A percentile compares a stretch with the other conserved stretches of the same genome.
These are phyloP conservation scores for Drosophila nr. medialis DNA, from an alignment of 2,888 invertebrate genomes.

Conservation along the genomic window DNA sequence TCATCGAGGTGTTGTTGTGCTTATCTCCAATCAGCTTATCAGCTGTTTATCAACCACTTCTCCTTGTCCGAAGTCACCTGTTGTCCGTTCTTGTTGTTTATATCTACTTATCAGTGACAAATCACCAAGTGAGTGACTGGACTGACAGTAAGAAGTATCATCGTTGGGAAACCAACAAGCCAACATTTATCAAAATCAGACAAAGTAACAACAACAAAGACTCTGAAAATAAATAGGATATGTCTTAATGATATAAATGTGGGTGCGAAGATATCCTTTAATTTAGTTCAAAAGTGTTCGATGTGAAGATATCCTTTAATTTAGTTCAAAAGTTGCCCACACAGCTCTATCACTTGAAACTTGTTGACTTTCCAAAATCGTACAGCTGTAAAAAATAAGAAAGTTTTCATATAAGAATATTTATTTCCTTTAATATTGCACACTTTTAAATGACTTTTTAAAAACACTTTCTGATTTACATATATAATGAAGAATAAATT, in stretches of 20 bases:
- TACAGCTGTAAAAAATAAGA: not conserved
- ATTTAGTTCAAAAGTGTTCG: no score
- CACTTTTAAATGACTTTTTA: not conserved
- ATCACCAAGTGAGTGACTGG: constrained; percentile 59
- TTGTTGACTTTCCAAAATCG: not conserved
- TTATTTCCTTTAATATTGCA: not conserved
- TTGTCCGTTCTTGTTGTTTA: constrained; percentile 21
- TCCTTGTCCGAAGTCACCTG: constrained; percentile 35
- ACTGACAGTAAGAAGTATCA: constrained; percentile 71
- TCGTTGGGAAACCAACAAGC: constrained; percentile 63
- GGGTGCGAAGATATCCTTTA: not conserved
- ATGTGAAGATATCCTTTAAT: not conserved
- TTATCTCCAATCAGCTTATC: constrained; percentile 45
- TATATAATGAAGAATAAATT: not conserved
- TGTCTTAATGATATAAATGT: constrained; percentile 3
- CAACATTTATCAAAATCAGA: constrained; percentile 68
- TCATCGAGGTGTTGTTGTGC: constrained; percentile 31
- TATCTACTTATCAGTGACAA: constrained; percentile 68
- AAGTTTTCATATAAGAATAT: not conserved
- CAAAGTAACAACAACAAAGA: constrained; percentile 25
- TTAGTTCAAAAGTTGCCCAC: not conserved
- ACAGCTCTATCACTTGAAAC: not conserved
- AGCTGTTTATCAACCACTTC: constrained; percentile 7
- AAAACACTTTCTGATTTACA: not conserved
- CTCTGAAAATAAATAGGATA: constrained; percentile 11